phyloP scores from a whole-genome alignment of 2,888 invertebrate species.

The Elegia similella region DNA sequence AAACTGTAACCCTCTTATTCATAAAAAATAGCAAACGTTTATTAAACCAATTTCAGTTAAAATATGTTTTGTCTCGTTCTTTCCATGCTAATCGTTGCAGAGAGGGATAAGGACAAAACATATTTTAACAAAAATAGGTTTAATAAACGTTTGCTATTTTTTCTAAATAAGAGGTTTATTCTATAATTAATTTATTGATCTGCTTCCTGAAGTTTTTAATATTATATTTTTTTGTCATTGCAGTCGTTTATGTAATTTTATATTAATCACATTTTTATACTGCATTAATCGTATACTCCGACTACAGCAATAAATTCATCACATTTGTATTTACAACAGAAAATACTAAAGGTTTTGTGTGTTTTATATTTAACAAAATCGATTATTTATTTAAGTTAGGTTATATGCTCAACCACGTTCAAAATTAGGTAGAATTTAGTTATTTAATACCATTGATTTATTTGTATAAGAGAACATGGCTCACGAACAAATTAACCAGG shows the following conservation, averaged over 20 bases:
- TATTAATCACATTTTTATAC: background rate
- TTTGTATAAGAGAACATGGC: constrained; percentile 20
- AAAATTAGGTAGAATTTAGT: constrained; percentile 18
- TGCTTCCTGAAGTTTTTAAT: background rate
- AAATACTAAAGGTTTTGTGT: background rate
- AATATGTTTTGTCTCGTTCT: too few species aligned
- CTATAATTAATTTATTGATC: background rate
- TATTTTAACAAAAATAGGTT: too few species aligned
- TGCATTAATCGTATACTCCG: background rate
- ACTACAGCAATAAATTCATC: constrained; percentile 1
- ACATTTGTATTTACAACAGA: constrained; percentile 3
- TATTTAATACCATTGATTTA: constrained; percentile 21
- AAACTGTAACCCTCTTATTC: too few species aligned
- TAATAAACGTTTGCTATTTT: too few species aligned
- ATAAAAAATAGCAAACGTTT: too few species aligned
- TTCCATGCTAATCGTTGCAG: too few species aligned
- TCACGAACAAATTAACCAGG: constrained; percentile 20
- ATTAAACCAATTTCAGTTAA: too few species aligned
- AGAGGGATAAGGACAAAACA: too few species aligned
- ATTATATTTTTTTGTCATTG: too few species aligned
- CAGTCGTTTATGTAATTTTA: background rate
- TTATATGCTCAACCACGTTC: constrained; percentile 23
- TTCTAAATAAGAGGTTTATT: background rate
- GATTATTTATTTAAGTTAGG: constrained; percentile 4
- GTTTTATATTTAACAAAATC: background rate